Conservation (phyloP, 2,113 vertebrate species). For the Bettongia penicillata region DNA sequence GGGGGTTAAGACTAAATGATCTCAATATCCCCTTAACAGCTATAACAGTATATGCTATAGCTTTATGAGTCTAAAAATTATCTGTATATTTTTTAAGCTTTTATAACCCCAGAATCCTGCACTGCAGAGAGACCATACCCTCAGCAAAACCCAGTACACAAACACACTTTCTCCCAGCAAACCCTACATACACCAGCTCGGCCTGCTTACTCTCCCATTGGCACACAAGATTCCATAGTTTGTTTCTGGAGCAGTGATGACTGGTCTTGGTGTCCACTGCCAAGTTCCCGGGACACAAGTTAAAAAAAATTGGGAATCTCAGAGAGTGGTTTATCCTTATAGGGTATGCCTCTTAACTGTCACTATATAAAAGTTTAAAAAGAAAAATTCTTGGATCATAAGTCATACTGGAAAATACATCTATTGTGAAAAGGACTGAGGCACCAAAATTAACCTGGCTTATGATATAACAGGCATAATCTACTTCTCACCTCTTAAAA, state of each 20-base stretch:
- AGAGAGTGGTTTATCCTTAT: conserved; percentile 65
- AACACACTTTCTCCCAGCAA: background rate
- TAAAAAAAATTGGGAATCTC: conserved; percentile 11
- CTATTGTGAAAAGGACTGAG: background rate
- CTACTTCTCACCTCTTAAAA: background rate
- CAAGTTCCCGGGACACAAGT: conserved; percentile 41
- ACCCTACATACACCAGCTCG: background rate
- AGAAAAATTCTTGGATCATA: conserved; percentile 4
- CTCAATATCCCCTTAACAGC: background rate
- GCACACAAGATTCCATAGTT: background rate
- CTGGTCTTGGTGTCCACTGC: conserved; percentile 13
- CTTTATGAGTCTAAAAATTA: background rate
- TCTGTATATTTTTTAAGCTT: background rate
- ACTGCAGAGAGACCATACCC: background rate
- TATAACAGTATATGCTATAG: background rate
- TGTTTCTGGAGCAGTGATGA: conserved; percentile 3
- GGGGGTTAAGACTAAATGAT: background rate
- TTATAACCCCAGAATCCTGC: background rate
- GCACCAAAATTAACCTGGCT: background rate
- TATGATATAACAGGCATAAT: background rate
- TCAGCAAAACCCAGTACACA: background rate
- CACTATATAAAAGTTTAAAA: conserved; percentile 3
- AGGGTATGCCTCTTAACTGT: conserved; percentile 54
- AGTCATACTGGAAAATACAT: conserved; percentile 32
- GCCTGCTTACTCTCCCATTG: background rate